Percentiles rank a stretch among this genome's conserved stretches.
phyloP scores from a whole-genome alignment of 2,797 vertebrate species.

The Chromobotia macracanthus region DNA sequence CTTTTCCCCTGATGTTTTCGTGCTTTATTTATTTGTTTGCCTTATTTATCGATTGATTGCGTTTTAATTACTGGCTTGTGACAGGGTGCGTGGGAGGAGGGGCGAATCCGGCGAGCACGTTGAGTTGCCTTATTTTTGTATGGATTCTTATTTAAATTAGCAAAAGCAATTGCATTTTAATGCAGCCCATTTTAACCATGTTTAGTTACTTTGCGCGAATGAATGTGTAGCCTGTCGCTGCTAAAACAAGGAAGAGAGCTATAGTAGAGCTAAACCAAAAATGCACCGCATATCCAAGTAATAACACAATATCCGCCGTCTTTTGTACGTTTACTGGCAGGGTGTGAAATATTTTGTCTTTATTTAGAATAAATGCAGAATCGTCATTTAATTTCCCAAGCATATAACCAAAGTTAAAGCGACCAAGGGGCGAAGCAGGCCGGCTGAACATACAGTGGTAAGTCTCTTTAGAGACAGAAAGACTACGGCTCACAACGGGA shows the following conservation, averaged over 20 bases:
- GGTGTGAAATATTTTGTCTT: constrained; percentile 48
- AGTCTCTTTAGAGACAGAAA: constrained; percentile 12
- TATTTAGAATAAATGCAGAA: constrained; percentile 53
- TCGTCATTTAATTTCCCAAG: constrained; percentile 23
- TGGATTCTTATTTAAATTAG: constrained; percentile 51
- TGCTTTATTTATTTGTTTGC: constrained; percentile 66
- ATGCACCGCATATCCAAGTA: constrained; percentile 70
- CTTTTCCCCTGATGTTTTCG: constrained; percentile 55
- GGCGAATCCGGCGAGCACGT: constrained; percentile 73
- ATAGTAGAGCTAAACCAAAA: constrained; percentile 57
- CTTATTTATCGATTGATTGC: constrained; percentile 81
- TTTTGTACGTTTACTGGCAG: constrained; percentile 59
- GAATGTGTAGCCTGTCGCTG: constrained; percentile 71
- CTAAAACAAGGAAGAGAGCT: constrained; percentile 59
- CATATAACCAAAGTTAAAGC: constrained; percentile 47
- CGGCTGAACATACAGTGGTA: constrained; percentile 16
- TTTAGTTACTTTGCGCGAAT: constrained; percentile 64
- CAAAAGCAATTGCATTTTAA: constrained; percentile 5
- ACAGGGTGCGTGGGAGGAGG: constrained; percentile 78
- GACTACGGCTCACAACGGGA: constrained; percentile 8
- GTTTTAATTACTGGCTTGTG: constrained; percentile 84
- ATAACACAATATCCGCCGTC: constrained; percentile 62
- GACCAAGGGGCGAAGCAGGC: constrained; percentile 20
- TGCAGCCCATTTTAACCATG: constrained; percentile 37
- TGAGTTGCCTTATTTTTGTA: constrained; percentile 68